Evolutionary conservation across 2,113 vertebrate genomes (phyloP).

Genomic region (Lutjanus erythropterus): DNA sequence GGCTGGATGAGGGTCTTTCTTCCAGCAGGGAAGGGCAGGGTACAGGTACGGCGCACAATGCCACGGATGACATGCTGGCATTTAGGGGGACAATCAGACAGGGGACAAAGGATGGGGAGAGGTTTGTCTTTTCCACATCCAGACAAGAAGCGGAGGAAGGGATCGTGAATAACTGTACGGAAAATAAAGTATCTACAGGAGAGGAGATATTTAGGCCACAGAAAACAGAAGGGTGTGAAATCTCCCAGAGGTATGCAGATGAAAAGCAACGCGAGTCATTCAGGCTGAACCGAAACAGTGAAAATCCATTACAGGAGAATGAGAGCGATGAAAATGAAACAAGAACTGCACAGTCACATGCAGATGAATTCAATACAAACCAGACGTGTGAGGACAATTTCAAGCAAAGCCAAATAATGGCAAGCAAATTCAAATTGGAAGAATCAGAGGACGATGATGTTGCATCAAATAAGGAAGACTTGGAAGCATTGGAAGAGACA

Average conservation of each 20-base stretch:
- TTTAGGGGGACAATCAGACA: slow-evolving; percentile 75
- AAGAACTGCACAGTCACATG: slow-evolving; percentile 11
- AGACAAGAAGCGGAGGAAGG: slow-evolving; percentile 58
- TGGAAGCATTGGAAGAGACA: slow-evolving; percentile 5
- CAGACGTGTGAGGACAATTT: slow-evolving; percentile 29
- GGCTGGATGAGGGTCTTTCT: slow-evolving; percentile 62
- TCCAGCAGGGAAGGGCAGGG: slow-evolving; percentile 63
- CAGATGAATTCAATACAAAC: slow-evolving; percentile 11
- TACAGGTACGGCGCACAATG: slow-evolving; percentile 61
- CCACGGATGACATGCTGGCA: slow-evolving; percentile 73
- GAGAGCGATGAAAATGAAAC: slow-evolving; percentile 46
- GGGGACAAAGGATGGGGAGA: slow-evolving; percentile 53
- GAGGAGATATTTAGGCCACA: slow-evolving; percentile 64
- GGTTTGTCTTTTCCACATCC: slow-evolving; percentile 60
- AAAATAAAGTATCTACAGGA: slow-evolving; percentile 49
- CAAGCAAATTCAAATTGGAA: background rate
- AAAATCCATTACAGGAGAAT: slow-evolving; percentile 45
- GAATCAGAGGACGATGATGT: slow-evolving; percentile 1
- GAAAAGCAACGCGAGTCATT: slow-evolving; percentile 54
- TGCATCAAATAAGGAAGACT: background rate
- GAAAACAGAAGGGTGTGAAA: slow-evolving; percentile 52
- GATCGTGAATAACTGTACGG: slow-evolving; percentile 37
- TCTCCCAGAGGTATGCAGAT: slow-evolving; percentile 51
- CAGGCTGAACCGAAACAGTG: slow-evolving; percentile 28
- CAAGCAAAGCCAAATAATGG: slow-evolving; percentile 15